Conservation (phyloP, 2,797 vertebrate genomes). For the Babyrousa celebensis region DNA sequence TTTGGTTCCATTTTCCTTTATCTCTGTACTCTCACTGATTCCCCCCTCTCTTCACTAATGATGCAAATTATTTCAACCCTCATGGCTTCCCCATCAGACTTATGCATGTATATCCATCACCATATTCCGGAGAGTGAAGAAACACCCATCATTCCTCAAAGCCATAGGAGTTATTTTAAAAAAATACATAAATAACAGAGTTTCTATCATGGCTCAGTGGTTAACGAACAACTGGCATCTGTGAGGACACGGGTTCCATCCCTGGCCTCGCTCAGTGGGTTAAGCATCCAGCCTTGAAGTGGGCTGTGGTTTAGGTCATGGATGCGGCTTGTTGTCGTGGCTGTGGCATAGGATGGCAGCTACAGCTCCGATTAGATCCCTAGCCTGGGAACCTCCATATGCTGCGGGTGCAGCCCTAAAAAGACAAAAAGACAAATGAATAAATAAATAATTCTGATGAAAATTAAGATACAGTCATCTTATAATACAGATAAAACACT, state of each 20-base stretch:
- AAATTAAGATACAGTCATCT: neutral
- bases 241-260: too few species aligned
- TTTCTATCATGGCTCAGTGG: too few species aligned
- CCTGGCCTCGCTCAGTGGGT: too few species aligned
- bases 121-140: neutral
- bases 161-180: neutral
- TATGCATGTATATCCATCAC: neutral
- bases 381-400: too few species aligned
- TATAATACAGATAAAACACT: neutral
- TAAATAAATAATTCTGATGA: neutral
- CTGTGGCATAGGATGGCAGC: too few species aligned
- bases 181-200: neutral
- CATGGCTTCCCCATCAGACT: neutral
- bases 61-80: neutral
- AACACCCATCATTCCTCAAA: neutral
- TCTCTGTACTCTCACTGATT: neutral
- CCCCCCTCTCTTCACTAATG: neutral
- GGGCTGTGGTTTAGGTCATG: too few species aligned
- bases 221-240: too few species aligned
- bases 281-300: too few species aligned
- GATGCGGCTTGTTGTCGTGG: too few species aligned
- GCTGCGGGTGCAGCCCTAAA: too few species aligned
- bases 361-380: too few species aligned
- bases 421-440: too few species aligned
- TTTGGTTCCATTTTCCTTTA: neutral